Conservation (phyloP, 2,113 vertebrate genomes). For the Hemiscyllium ocellatum region DNA sequence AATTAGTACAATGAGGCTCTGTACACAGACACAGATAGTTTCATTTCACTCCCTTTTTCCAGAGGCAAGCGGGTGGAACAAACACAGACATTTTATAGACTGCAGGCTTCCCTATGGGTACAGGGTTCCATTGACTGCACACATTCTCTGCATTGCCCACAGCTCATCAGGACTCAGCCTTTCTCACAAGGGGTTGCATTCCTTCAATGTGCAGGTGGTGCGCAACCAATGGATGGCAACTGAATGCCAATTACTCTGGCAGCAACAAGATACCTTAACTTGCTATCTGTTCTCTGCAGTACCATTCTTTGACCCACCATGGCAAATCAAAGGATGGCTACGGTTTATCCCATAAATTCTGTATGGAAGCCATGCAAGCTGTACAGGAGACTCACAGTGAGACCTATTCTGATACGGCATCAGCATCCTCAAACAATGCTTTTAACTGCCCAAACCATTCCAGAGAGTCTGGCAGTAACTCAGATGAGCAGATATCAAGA, state of each 20-base stretch:
- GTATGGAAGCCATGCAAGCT: neutral
- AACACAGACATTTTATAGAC: neutral
- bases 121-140: too few relatives aligned
- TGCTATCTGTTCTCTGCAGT: neutral
- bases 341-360: neutral
- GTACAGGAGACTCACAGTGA: neutral
- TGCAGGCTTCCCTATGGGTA: neutral
- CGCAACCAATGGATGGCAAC: too few relatives aligned
- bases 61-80: neutral
- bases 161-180: neutral
- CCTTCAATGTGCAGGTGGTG: too few relatives aligned
- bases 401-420: neutral
- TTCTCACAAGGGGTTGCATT: too few relatives aligned
- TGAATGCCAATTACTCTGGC: neutral
- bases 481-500: too few relatives aligned
- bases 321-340: neutral
- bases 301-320: neutral
- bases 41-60: neutral
- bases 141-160: neutral
- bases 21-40: neutral
- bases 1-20: neutral
- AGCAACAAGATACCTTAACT: neutral
- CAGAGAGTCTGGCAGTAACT: too few relatives aligned
- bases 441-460: too few relatives aligned
- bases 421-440: neutral